A percentile compares a stretch with the other conserved stretches of the same genome.
These are phyloP conservation scores for Epizoanthus scotinus DNA, from an alignment of 92 coral and sea anemone species.

Conservation along the genomic window DNA sequence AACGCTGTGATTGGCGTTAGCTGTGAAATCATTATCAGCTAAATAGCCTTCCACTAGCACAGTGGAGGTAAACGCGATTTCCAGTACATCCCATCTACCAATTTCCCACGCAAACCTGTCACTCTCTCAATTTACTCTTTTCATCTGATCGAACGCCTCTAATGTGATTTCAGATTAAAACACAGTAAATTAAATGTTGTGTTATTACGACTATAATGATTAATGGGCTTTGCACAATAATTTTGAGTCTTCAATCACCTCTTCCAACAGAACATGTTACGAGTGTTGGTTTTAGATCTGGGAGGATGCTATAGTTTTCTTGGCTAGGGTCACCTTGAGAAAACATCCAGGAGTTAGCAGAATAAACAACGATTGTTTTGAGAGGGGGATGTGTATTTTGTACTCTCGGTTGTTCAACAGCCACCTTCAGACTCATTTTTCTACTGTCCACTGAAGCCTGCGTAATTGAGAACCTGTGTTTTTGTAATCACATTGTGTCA, in stretches of 20 bases:
- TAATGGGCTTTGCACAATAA: conserved; percentile 2
- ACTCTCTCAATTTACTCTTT: conserved; percentile 5
- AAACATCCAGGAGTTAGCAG: conserved; percentile 8
- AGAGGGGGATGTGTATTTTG: conserved; percentile 71
- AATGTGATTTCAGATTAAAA: conserved; percentile 43
- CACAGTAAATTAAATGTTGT: conserved; percentile 24
- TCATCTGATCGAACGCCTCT: conserved; percentile 42
- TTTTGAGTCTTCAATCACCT: conserved; percentile 23
- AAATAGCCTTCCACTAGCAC: conserved; percentile 81
- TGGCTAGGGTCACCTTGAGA: background rate
- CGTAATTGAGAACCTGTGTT: conserved; percentile 96
- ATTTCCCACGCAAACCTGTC: conserved; percentile 69
- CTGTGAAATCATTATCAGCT: conserved; percentile 89
- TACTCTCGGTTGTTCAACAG: conserved; percentile 59
- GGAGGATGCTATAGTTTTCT: background rate
- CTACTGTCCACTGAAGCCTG: conserved; percentile 41
- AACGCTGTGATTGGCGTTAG: conserved; percentile 87
- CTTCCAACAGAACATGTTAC: background rate
- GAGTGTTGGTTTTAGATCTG: conserved; percentile 13
- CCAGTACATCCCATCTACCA: conserved; percentile 62
- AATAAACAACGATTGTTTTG: conserved; percentile 82
- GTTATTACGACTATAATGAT: background rate
- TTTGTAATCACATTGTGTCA: conserved; percentile 97
- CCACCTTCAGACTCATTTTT: conserved; percentile 12
- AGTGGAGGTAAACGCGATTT: conserved; percentile 69